These are phyloP conservation scores for Ageneiosus marmoratus DNA, from an alignment of 2,113 vertebrate genomes.

Conservation along the genomic window DNA sequence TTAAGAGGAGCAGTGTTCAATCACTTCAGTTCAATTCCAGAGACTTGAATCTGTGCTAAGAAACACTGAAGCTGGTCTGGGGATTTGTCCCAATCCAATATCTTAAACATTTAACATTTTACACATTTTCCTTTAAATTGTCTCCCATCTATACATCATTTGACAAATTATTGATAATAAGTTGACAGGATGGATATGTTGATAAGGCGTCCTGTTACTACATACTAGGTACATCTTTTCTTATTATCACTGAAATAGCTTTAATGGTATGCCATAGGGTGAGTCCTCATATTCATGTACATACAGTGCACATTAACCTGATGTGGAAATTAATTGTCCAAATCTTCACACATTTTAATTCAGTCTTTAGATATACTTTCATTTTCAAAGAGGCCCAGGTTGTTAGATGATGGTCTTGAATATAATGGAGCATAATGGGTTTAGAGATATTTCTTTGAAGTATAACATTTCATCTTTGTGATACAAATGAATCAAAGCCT, in stretches of 20 bases:
- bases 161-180: no score
- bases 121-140: no score
- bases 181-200: no score
- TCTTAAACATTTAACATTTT: no score
- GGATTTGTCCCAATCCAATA: no score
- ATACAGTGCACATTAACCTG: conserved; percentile 12
- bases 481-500: conserved; percentile 33
- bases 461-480: conserved; percentile 38
- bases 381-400: conserved; percentile 19
- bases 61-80: no score
- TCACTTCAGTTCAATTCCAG: no score
- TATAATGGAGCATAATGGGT: conserved; percentile 19
- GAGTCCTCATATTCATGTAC: neutral
- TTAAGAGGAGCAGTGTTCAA: no score
- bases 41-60: no score
- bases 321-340: conserved; percentile 37
- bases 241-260: neutral
- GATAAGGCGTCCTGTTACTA: no score
- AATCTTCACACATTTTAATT: conserved; percentile 31
- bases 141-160: no score
- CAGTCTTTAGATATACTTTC: conserved; percentile 13
- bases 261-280: neutral
- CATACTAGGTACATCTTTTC: neutral
- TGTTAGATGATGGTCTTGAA: conserved; percentile 16
- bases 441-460: conserved; percentile 29